These are phyloP conservation scores for Brachyalestes nurse DNA, from an alignment of 2,797 vertebrate genomes.

Conservation along the genomic window DNA sequence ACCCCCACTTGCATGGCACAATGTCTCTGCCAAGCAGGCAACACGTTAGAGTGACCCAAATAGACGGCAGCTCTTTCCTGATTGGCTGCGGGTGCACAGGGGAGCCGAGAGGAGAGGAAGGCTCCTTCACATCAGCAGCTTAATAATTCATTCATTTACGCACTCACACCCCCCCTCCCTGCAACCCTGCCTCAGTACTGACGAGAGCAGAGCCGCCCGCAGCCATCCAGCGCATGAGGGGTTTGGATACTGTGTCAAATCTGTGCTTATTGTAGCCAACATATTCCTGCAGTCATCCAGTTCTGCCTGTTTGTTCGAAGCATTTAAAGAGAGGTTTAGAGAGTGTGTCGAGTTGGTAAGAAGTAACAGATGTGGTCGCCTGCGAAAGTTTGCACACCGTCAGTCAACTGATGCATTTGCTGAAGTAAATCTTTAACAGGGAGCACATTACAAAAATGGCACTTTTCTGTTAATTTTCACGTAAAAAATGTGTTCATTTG, in stretches of 20 bases:
- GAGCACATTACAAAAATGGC: no score
- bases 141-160: conserved; percentile 60
- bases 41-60: conserved; percentile 58
- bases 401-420: no score
- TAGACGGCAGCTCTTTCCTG: conserved; percentile 57
- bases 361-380: no score
- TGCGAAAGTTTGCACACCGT: no score
- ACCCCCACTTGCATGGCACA: conserved; percentile 26
- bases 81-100: conserved; percentile 64
- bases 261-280: not conserved
- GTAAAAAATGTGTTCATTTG: no score
- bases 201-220: conserved; percentile 22
- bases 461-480: no score
- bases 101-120: conserved; percentile 42
- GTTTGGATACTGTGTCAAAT: conserved; percentile 6
- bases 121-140: conserved; percentile 57
- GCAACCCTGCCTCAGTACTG: conserved; percentile 37
- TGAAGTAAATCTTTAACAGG: no score
- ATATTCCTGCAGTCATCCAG: not conserved
- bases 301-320: not conserved
- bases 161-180: conserved; percentile 29
- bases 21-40: conserved; percentile 43
- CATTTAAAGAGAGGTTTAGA: not conserved
- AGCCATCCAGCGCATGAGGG: conserved; percentile 14
- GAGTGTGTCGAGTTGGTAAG: no score